A percentile compares a stretch with the other conserved stretches of the same genome.
phyloP scores from a whole-genome alignment of 1,140 invertebrate species.

The Drosophila leontia region DNA sequence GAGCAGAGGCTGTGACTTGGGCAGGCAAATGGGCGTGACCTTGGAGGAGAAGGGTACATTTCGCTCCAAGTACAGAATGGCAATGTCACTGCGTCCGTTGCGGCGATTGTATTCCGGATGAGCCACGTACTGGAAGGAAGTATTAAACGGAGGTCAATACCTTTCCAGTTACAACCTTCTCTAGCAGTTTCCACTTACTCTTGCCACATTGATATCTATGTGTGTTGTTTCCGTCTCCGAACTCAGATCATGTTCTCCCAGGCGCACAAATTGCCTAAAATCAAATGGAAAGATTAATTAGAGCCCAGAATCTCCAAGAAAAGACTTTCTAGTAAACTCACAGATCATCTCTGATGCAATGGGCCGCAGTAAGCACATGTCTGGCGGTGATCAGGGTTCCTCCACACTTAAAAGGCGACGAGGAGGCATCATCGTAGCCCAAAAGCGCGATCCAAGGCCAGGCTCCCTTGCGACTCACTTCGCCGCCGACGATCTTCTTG shows the following conservation, averaged over 20 bases:
- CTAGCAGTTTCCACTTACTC: constrained; percentile 16
- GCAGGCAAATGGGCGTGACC: constrained; percentile 73
- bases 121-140: constrained; percentile 29
- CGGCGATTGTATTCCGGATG: constrained; percentile 64
- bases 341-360: constrained; percentile 73
- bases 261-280: constrained; percentile 65
- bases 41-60: constrained; percentile 64
- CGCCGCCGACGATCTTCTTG: constrained; percentile 85
- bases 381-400: constrained; percentile 80
- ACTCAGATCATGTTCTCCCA: constrained; percentile 80
- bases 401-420: constrained; percentile 76
- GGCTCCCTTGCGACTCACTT: constrained; percentile 77
- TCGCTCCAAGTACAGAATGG: constrained; percentile 66
- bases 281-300: neutral
- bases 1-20: constrained; percentile 41
- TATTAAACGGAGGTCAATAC: too few species aligned
- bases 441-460: constrained; percentile 82
- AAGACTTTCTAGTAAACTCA: constrained; percentile 31
- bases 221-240: constrained; percentile 68
- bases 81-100: constrained; percentile 77
- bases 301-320: neutral
- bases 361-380: constrained; percentile 79
- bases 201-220: constrained; percentile 62
- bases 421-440: constrained; percentile 71
- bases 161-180: neutral